phyloP scores from a whole-genome alignment of 2,113 vertebrate species.

The Acanthochromis polyacanthus region DNA sequence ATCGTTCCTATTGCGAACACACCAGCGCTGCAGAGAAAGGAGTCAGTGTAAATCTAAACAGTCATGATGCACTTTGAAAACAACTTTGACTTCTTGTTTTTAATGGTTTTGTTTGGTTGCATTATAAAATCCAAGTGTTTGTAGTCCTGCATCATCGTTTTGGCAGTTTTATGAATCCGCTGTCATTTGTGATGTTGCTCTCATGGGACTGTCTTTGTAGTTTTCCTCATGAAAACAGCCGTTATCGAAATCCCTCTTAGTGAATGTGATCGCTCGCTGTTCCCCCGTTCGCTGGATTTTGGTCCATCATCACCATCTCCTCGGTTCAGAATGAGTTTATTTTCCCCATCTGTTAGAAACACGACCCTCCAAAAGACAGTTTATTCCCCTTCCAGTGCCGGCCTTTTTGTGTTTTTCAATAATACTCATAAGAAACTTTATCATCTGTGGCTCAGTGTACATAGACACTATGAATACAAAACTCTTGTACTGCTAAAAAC shows the following conservation, averaged over 20 bases:
- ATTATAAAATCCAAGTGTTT: conserved; percentile 36
- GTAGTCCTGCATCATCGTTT: conserved; percentile 16
- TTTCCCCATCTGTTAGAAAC: conserved; percentile 29
- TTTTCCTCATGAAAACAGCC: conserved; percentile 26
- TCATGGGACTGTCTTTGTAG: background rate
- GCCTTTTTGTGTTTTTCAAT: conserved; percentile 40
- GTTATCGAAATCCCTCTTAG: conserved; percentile 19
- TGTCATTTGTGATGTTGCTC: conserved; percentile 14
- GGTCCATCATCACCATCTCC: conserved; percentile 29
- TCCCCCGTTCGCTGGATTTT: conserved; percentile 8
- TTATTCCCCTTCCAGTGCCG: conserved; percentile 39
- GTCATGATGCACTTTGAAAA: conserved; percentile 40
- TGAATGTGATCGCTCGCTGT: background rate
- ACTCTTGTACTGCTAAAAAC: conserved; percentile 55
- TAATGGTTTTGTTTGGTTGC: conserved; percentile 20
- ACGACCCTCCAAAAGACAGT: conserved; percentile 24
- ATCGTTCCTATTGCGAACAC: conserved; percentile 42
- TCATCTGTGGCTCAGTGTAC: conserved; percentile 57
- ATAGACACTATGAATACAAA: conserved; percentile 71
- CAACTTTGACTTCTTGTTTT: conserved; percentile 23
- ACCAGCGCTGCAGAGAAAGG: conserved; percentile 44
- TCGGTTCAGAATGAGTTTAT: conserved; percentile 20
- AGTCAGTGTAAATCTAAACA: conserved; percentile 48
- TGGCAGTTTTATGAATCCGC: conserved; percentile 26
- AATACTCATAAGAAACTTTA: conserved; percentile 42